Evolutionary conservation across 2,888 invertebrate species (phyloP), one percentile per base, ranked within the genome.

Genomic region (Aspidiotus destructor): DNA sequence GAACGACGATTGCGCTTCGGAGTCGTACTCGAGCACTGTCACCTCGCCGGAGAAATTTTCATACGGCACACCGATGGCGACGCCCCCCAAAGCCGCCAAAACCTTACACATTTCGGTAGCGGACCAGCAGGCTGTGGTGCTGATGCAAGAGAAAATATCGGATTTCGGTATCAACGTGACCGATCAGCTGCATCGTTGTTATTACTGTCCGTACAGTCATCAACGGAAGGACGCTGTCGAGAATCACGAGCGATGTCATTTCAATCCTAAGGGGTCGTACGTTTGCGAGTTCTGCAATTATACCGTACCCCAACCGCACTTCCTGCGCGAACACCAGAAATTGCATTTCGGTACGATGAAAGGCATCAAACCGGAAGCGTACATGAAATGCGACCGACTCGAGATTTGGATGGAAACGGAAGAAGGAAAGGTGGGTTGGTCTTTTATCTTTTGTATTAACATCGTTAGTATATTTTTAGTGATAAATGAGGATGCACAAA

Each of bases 261-360:
- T 80, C 10, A 82, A 85, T 75, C 78, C 84, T 10, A 81, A 83
- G 7, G 84, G 83, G 60, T 81, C 80, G 71, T 84, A 85, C 74
- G 84, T 84, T 72, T 93, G 93, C 78, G 84, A 86, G 28, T 86
- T 87, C 76, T 93, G 93, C 77, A 89, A 91, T 78, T 88, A 88
- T 76, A 86, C 86, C 40, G 87, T 87, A 41, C 83, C 85, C 6
- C 87, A 88, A 74, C 84, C 84, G 69, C 84, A 86, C 74, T 84
- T 87, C 72, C 79, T 92, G 48, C 82, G 86, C 55, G 91, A 91
- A 74, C 93, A 93, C 77, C 81, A 85, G 54, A 86, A 87, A 75
- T 80, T 89, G 65, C 92, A 92, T 77, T 90, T 92, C 75, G 78
- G 78, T 73, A 80, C 80, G 69, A 81, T 81, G 74, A 84, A 83